These are phyloP conservation scores for Clanis bilineata DNA, from an alignment of 2,888 invertebrate species.

Conservation along the genomic window DNA sequence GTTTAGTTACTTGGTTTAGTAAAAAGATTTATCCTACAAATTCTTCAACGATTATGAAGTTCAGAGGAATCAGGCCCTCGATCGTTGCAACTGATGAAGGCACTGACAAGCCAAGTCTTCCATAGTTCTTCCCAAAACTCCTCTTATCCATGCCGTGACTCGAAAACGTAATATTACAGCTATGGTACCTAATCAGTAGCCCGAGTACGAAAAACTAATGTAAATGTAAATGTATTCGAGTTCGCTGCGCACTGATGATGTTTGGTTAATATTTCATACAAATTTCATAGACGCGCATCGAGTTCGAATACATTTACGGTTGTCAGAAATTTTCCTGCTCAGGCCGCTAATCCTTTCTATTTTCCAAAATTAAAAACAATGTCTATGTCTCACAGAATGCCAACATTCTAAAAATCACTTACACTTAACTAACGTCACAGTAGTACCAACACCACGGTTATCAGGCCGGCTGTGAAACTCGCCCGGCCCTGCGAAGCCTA, in stretches of 20 bases:
- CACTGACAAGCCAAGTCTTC: slow-evolving; percentile 5
- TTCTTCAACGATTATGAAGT: too few species aligned
- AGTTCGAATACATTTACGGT: too few species aligned
- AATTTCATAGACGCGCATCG: too few species aligned
- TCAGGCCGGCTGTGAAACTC: slow-evolving; percentile 60
- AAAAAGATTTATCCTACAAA: too few species aligned
- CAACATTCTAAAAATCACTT: not conserved
- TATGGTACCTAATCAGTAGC: too few species aligned
- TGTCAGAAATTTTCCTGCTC: too few species aligned
- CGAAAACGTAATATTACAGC: too few species aligned
- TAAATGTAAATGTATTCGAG: too few species aligned
- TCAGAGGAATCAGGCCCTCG: not conserved
- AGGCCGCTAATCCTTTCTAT: not conserved
- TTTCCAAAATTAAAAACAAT: not conserved
- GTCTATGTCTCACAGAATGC: not conserved
- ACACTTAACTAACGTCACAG: slow-evolving; percentile 36
- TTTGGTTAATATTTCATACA: too few species aligned
- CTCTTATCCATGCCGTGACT: not conserved
- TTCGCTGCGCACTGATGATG: too few species aligned
- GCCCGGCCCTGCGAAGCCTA: slow-evolving; percentile 77
- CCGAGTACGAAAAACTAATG: too few species aligned
- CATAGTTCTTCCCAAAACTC: not conserved
- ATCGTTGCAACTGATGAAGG: not conserved
- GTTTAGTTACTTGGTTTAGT: too few species aligned
- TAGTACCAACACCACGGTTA: slow-evolving; percentile 36